Evolutionary conservation across 2,888 invertebrate genomes (phyloP).

Genomic region (Holacanthella duospinosa): DNA sequence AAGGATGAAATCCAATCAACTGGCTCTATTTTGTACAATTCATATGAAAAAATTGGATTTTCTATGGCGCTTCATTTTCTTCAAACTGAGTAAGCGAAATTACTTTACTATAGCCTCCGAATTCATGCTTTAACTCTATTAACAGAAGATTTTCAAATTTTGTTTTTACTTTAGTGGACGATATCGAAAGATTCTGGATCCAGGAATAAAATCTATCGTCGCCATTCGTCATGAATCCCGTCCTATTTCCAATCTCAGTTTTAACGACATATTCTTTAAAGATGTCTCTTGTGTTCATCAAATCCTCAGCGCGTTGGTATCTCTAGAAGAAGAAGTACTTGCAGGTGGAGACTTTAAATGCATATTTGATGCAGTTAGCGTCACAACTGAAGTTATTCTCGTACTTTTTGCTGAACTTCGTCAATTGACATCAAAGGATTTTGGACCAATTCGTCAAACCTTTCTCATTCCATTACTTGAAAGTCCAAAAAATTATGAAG

Average conservation of each 20-base stretch:
- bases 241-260: conserved; percentile 31
- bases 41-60: conserved; percentile 68
- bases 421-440: conserved; percentile 18
- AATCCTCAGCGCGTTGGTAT: conserved; percentile 53
- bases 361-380: conserved; percentile 48
- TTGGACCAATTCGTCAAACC: conserved; percentile 16
- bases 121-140: too few species aligned
- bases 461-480: conserved; percentile 20
- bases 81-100: conserved; percentile 47
- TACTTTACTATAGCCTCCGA: too few species aligned
- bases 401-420: conserved; percentile 16
- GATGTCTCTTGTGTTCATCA: conserved; percentile 54
- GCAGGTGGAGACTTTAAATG: conserved; percentile 51
- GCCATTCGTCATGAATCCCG: conserved; percentile 39
- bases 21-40: conserved; percentile 54
- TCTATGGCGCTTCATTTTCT: conserved; percentile 58
- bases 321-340: conserved; percentile 52
- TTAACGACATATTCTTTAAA: conserved; percentile 63
- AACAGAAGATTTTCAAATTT: conserved; percentile 2
- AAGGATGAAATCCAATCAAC: conserved; percentile 49
- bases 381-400: conserved; percentile 51
- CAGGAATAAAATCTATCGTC: conserved; percentile 50
- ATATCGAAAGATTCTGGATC: conserved; percentile 45
- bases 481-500: conserved; percentile 45
- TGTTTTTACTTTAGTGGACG: conserved; percentile 12